A percentile compares a stretch with the other conserved stretches of the same genome.
Evolutionary conservation across 2,888 invertebrate species (phyloP).

Genomic region (Acrocera orbiculus): DNA sequence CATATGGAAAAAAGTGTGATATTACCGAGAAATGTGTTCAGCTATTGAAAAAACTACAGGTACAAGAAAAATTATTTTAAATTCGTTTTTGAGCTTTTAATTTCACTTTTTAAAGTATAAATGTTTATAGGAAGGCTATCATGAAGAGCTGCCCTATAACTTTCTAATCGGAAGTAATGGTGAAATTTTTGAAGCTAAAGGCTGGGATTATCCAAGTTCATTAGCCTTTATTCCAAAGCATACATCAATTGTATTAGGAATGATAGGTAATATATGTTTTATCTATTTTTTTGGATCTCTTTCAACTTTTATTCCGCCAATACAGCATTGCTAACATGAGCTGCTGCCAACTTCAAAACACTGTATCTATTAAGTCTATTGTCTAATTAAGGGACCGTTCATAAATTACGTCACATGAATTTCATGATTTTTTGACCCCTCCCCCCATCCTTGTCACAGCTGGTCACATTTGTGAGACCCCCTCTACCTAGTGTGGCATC

Average conservation of each 20-base stretch:
- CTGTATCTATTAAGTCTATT: too few species aligned
- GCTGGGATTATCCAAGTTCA: conserved; percentile 31
- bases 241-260: conserved; percentile 28
- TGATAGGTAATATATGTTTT: conserved; percentile 35
- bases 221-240: conserved; percentile 16
- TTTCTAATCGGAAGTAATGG: conserved; percentile 35
- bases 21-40: conserved; percentile 22
- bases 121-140: not conserved
- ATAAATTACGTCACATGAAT: too few species aligned
- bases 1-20: conserved; percentile 28
- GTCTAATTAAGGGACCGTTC: too few species aligned
- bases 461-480: too few species aligned
- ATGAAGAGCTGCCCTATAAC: conserved; percentile 29
- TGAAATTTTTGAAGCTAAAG: conserved; percentile 32
- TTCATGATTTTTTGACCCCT: too few species aligned
- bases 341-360: too few species aligned
- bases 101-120: not conserved
- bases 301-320: too few species aligned
- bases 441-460: too few species aligned
- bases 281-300: not conserved
- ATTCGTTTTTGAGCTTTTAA: not conserved
- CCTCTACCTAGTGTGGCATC: too few species aligned
- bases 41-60: conserved; percentile 31
- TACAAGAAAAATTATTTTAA: conserved; percentile 14
- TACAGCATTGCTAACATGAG: too few species aligned